Percentiles rank a stretch among this genome's conserved stretches.
phyloP scores from a whole-genome alignment of 1,140 invertebrate species.

The Drosophila repletoides region DNA sequence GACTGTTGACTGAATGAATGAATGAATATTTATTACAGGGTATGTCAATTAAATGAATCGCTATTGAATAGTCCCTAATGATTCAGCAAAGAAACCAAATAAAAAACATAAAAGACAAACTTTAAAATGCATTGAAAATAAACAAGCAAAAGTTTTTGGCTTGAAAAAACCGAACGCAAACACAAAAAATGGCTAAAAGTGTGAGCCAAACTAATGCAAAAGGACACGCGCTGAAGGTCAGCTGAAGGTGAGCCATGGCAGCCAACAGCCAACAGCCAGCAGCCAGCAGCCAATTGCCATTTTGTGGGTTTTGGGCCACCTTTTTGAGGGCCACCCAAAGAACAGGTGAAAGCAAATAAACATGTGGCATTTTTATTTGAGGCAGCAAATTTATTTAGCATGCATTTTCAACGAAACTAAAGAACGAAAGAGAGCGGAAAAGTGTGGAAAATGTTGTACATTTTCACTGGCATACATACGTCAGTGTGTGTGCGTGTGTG shows the following conservation, averaged over 20 bases:
- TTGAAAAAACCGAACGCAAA: slow-evolving; percentile 23
- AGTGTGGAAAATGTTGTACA: slow-evolving; percentile 37
- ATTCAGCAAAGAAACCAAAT: too few species aligned
- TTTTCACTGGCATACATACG: slow-evolving; percentile 39
- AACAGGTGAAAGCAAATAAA: slow-evolving; percentile 57
- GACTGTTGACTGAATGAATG: background rate
- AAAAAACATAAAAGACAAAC: slow-evolving; percentile 41
- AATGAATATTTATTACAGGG: background rate
- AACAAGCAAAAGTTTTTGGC: slow-evolving; percentile 34
- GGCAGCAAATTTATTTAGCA: slow-evolving; percentile 70
- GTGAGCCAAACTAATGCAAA: slow-evolving; percentile 13
- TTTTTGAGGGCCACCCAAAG: background rate
- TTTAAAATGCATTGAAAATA: slow-evolving; percentile 68
- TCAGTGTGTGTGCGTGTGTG: too few species aligned
- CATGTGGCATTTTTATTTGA: slow-evolving; percentile 75
- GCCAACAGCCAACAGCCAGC: slow-evolving; percentile 16
- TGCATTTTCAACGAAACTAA: slow-evolving; percentile 22
- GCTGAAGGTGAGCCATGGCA: slow-evolving; percentile 44
- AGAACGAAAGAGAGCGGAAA: background rate
- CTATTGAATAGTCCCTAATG: background rate
- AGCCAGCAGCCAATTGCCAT: slow-evolving; percentile 9
- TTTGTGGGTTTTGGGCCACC: slow-evolving; percentile 10
- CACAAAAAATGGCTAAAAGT: slow-evolving; percentile 5
- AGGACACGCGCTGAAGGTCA: slow-evolving; percentile 58
- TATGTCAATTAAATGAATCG: slow-evolving; percentile 6